Evolutionary conservation across 2,113 vertebrate genomes (phyloP).

Genomic region (Pluvialis apricaria): DNA sequence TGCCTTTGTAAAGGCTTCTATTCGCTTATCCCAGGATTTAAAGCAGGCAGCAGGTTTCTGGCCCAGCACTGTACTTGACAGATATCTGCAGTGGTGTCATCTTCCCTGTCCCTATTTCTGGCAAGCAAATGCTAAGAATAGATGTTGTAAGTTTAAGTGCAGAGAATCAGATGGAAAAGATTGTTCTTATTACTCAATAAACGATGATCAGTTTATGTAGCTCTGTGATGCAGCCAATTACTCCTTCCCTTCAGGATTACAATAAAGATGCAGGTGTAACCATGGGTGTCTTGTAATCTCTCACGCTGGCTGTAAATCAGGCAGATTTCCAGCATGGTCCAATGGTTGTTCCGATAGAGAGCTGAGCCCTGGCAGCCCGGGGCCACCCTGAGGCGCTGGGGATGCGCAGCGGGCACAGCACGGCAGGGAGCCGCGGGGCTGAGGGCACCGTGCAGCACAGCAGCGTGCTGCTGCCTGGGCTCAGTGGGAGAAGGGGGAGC

Average conservation of each 20-base stretch:
- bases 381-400: not conserved
- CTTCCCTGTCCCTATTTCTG: not conserved
- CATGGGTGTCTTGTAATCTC: fast-evolving
- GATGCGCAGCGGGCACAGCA: not conserved
- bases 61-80: not conserved
- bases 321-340: not conserved
- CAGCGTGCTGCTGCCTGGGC: not conserved
- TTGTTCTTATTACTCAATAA: not conserved
- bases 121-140: not conserved
- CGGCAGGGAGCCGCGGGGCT: no score
- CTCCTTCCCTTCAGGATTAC: not conserved
- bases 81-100: not conserved
- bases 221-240: not conserved
- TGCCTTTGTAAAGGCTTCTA: not conserved
- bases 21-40: not conserved
- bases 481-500: not conserved
- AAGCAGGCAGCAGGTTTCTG: not conserved
- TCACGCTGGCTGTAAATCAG: fast-evolving
- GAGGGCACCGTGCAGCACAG: not conserved
- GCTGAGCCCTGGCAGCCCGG: not conserved
- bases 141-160: not conserved
- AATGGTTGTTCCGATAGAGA: not conserved
- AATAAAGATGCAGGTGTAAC: not conserved
- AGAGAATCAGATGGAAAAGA: not conserved
- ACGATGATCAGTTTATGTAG: fast-evolving